A percentile compares a stretch with the other conserved stretches of the same genome.
These are phyloP conservation scores for Emydocephalus ijimae DNA, from an alignment of 2,113 vertebrate species.

Conservation along the genomic window DNA sequence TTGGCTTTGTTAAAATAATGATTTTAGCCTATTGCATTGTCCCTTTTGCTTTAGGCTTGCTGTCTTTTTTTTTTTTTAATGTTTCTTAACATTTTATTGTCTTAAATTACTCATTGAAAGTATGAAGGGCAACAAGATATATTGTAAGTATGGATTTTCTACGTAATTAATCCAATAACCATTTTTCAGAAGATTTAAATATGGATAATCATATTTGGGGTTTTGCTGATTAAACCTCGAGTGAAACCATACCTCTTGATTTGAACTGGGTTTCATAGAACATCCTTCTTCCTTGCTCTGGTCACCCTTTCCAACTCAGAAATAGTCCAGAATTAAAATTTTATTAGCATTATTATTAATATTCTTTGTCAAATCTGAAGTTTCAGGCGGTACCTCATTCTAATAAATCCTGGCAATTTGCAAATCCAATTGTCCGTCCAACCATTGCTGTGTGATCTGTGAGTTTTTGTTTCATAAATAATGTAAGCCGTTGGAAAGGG, in stretches of 20 bases:
- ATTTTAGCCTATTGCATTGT: background rate
- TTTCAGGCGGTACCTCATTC: background rate
- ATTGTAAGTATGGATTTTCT: background rate
- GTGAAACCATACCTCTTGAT: background rate
- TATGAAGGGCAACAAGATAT: background rate
- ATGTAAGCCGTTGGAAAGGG: background rate
- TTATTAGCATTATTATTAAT: background rate
- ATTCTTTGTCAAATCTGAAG: background rate
- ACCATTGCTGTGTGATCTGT: background rate
- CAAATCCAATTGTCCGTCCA: background rate
- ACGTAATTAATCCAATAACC: background rate
- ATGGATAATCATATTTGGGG: background rate
- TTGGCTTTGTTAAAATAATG: background rate
- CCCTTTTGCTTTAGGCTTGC: background rate
- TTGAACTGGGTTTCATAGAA: background rate
- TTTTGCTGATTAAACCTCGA: background rate
- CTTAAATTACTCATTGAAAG: background rate
- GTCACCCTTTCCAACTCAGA: background rate
- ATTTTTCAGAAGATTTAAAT: background rate
- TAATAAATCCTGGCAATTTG: background rate
- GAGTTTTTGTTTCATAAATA: background rate
- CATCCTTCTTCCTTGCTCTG: background rate
- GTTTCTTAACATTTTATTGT: background rate
- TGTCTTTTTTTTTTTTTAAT: background rate
- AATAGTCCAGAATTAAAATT: background rate